Conservation (phyloP, 2,888 invertebrate species). For the Ptilodon capucinus region DNA sequence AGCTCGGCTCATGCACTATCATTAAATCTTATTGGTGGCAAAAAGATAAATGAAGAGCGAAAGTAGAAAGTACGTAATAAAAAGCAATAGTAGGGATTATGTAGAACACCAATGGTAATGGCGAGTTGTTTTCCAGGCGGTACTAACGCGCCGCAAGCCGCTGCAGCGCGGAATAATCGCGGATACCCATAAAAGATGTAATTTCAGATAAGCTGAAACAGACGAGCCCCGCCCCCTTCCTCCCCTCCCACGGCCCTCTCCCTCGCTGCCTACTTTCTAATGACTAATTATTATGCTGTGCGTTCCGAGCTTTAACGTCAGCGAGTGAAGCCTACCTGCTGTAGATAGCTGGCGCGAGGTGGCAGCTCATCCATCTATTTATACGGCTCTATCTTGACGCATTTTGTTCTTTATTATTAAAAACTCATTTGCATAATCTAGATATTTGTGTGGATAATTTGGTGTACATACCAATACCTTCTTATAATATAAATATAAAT, state of each 20-base stretch:
- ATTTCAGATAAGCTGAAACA: conserved; percentile 83
- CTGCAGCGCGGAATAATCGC: conserved; percentile 83
- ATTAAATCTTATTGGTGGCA: conserved; percentile 50
- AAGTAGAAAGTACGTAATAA: conserved; percentile 69
- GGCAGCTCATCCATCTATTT: conserved; percentile 59
- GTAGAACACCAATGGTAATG: conserved; percentile 77
- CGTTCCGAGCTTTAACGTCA: conserved; percentile 79
- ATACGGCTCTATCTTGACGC: conserved; percentile 31
- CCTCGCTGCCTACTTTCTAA: conserved; percentile 80
- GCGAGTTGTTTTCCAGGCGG: conserved; percentile 74
- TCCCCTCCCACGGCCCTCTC: conserved; percentile 50
- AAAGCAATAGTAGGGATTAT: conserved; percentile 78
- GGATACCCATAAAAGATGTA: conserved; percentile 83
- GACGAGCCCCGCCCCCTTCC: conserved; percentile 75
- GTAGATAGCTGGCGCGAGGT: conserved; percentile 54
- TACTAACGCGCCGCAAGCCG: conserved; percentile 77
- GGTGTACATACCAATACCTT: neutral
- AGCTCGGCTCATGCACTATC: conserved; percentile 23
- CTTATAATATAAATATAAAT: too few species aligned
- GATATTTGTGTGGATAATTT: too few species aligned
- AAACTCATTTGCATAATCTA: too few species aligned
- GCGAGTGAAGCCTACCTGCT: conserved; percentile 59
- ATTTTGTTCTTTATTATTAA: conserved; percentile 36
- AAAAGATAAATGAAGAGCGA: conserved; percentile 57
- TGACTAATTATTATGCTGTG: conserved; percentile 83